Evolutionary conservation across 2,888 invertebrate genomes (phyloP).

Genomic region (Isoperla grammatica): DNA sequence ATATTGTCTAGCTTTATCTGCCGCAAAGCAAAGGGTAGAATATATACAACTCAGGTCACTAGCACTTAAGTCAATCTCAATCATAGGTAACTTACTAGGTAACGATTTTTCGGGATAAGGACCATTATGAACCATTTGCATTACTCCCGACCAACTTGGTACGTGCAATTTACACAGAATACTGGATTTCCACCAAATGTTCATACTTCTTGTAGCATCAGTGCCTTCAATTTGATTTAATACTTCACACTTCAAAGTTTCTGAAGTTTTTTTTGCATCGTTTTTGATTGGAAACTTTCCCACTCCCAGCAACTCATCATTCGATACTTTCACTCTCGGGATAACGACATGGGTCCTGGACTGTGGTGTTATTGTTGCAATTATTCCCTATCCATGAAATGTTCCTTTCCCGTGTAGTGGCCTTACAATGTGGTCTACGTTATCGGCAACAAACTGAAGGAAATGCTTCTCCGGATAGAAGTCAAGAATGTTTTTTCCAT

Average conservation of each 20-base stretch:
- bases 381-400: constrained; percentile 26
- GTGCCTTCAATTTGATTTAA: too few species aligned
- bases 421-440: constrained; percentile 26
- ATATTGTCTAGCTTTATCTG: constrained; percentile 14
- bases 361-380: constrained; percentile 23
- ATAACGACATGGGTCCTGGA: constrained; percentile 10
- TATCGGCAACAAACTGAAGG: constrained; percentile 19
- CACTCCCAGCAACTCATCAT: background rate
- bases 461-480: background rate
- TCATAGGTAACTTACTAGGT: constrained; percentile 22
- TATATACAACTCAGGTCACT: constrained; percentile 25
- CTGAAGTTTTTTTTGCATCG: too few species aligned
- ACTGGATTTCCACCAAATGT: too few species aligned
- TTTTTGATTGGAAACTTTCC: background rate
- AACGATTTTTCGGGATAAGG: constrained; percentile 24
- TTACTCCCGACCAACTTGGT: too few species aligned
- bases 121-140: background rate
- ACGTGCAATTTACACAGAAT: too few species aligned
- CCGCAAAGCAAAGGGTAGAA: constrained; percentile 23
- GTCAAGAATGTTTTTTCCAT: background rate
- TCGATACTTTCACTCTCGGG: constrained; percentile 3
- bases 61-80: constrained; percentile 27
- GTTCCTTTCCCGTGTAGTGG: constrained; percentile 26
- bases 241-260: too few species aligned
- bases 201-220: too few species aligned